Percentiles rank a stretch among this genome's conserved stretches.
phyloP scores from a whole-genome alignment of 2,888 invertebrate genomes.

The Desoria tigrina region DNA sequence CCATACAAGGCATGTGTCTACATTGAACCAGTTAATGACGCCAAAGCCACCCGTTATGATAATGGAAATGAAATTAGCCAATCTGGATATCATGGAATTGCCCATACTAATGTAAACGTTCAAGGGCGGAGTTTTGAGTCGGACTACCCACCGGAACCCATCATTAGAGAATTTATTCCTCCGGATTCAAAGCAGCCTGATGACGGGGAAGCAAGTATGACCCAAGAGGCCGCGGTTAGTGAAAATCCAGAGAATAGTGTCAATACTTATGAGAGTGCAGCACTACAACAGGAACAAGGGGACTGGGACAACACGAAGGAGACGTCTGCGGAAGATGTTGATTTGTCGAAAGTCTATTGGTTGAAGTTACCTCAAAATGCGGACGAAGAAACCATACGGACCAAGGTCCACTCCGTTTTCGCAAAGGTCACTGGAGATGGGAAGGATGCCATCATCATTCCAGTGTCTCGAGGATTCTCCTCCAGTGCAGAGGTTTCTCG shows the following conservation, averaged over 20 bases:
- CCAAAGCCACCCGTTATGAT: no score
- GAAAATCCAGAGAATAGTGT: no score
- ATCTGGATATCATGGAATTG: no score
- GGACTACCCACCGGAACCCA: slow-evolving; percentile 3
- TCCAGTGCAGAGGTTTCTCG: slow-evolving; percentile 24
- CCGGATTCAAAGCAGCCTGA: neutral
- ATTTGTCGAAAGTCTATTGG: slow-evolving; percentile 44
- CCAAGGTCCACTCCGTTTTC: slow-evolving; percentile 31
- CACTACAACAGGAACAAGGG: no score
- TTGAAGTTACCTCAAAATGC: slow-evolving; percentile 30
- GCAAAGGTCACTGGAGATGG: slow-evolving; percentile 23
- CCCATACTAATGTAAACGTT: no score
- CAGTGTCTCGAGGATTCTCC: slow-evolving; percentile 26
- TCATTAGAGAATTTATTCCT: neutral
- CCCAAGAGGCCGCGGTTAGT: no score
- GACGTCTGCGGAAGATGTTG: slow-evolving; percentile 18
- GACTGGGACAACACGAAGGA: no score
- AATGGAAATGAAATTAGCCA: no score
- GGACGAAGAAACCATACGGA: slow-evolving; percentile 19
- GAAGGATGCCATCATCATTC: slow-evolving; percentile 42
- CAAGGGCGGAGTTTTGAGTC: no score
- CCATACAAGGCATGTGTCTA: slow-evolving; percentile 46
- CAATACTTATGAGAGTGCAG: no score
- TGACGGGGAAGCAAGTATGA: no score
- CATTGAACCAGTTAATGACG: slow-evolving; percentile 23